Percentiles rank a stretch among this genome's conserved stretches.
phyloP scores from a whole-genome alignment of 2,888 invertebrate species.

The Chrysolina americana region DNA sequence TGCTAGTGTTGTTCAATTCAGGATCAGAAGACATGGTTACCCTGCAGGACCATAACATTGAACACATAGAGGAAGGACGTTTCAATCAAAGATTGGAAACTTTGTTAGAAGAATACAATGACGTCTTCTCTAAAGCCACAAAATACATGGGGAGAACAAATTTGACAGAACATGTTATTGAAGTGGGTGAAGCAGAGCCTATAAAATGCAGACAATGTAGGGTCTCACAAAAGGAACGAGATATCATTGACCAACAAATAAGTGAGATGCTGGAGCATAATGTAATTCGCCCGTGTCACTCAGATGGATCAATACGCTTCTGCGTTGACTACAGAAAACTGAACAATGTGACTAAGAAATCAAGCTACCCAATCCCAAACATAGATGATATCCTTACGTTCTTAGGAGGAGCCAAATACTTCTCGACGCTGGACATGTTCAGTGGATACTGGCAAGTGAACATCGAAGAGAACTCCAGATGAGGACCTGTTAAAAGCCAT shows the following conservation, averaged over 20 bases:
- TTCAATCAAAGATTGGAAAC: not conserved
- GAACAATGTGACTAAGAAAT: constrained; percentile 20
- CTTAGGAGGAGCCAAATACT: too few species aligned
- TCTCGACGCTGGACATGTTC: too few species aligned
- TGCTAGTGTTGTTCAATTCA: too few species aligned
- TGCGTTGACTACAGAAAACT: constrained; percentile 25
- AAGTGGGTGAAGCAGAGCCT: constrained; percentile 40
- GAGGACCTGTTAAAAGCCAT: too few species aligned
- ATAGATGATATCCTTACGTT: constrained; percentile 20
- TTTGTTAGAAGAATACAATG: constrained; percentile 15
- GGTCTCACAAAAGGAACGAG: constrained; percentile 44
- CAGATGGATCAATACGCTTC: constrained; percentile 25
- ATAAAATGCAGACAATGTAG: constrained; percentile 43
- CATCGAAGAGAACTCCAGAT: too few species aligned
- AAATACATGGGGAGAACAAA: constrained; percentile 38
- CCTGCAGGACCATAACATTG: too few species aligned
- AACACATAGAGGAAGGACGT: not conserved
- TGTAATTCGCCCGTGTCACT: constrained; percentile 33
- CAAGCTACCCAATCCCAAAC: constrained; percentile 15
- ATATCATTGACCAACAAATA: constrained; percentile 43
- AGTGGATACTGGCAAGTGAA: too few species aligned
- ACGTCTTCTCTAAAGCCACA: constrained; percentile 37
- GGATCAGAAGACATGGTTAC: too few species aligned
- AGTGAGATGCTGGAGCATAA: too few species aligned
- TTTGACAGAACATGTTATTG: constrained; percentile 41